Percentiles rank a stretch among this genome's conserved stretches.
Evolutionary conservation across 2,888 invertebrate genomes (phyloP).

Genomic region (Agapostemon virescens): DNA sequence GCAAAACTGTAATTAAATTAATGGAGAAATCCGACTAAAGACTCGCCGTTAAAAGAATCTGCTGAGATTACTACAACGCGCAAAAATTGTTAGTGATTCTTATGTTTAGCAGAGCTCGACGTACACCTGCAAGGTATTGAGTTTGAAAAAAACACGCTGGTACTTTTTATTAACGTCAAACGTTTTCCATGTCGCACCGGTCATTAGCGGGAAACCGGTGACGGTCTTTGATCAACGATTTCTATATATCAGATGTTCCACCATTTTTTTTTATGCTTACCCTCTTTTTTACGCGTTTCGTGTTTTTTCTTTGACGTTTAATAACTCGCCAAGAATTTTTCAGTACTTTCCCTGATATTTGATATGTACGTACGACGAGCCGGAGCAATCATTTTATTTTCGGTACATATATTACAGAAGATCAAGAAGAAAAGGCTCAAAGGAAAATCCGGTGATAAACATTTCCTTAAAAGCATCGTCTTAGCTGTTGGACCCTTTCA

Average conservation of each 20-base stretch:
- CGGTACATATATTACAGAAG: neutral
- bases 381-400: neutral
- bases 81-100: neutral
- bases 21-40: neutral
- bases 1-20: neutral
- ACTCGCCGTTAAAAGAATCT: neutral
- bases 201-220: slow-evolving; percentile 39
- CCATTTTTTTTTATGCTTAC: slow-evolving; percentile 21
- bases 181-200: slow-evolving; percentile 18
- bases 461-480: neutral
- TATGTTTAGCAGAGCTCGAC: neutral
- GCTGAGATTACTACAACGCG: neutral
- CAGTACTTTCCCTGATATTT: neutral
- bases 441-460: neutral
- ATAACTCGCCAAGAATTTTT: neutral
- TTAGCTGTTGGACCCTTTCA: neutral
- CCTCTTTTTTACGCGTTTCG: slow-evolving; percentile 4
- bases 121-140: neutral
- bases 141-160: neutral
- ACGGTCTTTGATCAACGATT: slow-evolving; percentile 40
- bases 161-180: slow-evolving; percentile 22
- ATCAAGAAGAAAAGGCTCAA: neutral
- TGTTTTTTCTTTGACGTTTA: neutral
- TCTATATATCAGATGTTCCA: slow-evolving; percentile 26
- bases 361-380: neutral